Base-by-base conservation (phyloP, 2,888 invertebrate species). In the Platycheirus albimanus region DNA sequence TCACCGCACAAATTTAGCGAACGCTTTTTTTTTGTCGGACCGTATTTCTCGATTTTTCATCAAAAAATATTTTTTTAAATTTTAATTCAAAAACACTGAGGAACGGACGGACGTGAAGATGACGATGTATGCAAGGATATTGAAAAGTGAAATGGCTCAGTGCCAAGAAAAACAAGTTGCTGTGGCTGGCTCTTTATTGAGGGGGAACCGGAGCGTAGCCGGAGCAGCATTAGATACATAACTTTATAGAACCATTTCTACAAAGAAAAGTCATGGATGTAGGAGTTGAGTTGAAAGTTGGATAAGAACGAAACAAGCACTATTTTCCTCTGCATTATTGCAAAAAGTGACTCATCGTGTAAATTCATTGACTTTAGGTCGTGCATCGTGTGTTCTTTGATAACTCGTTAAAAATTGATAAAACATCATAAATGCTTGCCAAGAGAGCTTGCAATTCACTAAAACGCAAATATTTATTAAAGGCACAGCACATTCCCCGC, bases 161-260 rank as follows among this genome's bases (percentile, higher is more conserved):
- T 80, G 80, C 76, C 80, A 80, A 66, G 43, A 51, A 70, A 70
- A 80, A 80, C 76, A 80, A 80, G 75, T 80, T 80, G 75, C 52
- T 70, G 63, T 75, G 41, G 10, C 20, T 38, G n/a, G 20, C n/a
- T 54, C 0, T 54, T 15, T 45, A 11, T 78, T 17, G 28, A 8
- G 24, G 15, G 41, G 24, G 41, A 13, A 8, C 24, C 6, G 30
- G 3, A 24, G 5, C 24, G 5, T 24, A 24, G 24, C 3, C 5
- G 5, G 24, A n/a, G n/a, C n/a, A n/a, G n/a, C n/a, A n/a, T n/a
- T n/a, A n/a, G n/a, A n/a, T n/a, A n/a, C n/a, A n/a, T n/a, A n/a
- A n/a, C n/a, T n/a, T n/a, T 6, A 24, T 24, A 24, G 24, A 24
- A 24, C 24, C 24, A 24, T 24, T 24, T 24, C 24, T 24, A 4